phyloP scores from a whole-genome alignment of 2,797 vertebrate species.

The Melanotaenia trifasciata region DNA sequence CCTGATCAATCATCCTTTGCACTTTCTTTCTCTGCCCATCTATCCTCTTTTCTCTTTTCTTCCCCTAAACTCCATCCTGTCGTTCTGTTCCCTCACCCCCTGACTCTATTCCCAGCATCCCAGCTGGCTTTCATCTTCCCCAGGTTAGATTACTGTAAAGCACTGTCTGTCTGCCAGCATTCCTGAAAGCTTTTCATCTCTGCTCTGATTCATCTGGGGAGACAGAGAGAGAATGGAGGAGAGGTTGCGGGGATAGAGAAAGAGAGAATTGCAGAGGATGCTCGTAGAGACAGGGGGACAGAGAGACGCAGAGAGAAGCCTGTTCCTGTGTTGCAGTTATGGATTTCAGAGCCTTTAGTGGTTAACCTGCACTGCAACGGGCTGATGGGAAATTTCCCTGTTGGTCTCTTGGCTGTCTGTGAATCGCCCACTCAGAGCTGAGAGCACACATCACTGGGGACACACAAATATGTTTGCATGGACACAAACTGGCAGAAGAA shows the following conservation, averaged over 20 bases:
- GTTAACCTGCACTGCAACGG: conserved; percentile 73
- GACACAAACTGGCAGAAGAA: conserved; percentile 17
- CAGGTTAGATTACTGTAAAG: conserved; percentile 86
- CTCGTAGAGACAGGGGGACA: conserved; percentile 35
- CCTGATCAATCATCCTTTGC: conserved; percentile 25
- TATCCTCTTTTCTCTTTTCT: conserved; percentile 38
- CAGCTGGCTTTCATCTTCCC: conserved; percentile 81
- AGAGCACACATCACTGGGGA: conserved; percentile 67
- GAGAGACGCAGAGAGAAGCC: conserved; percentile 26
- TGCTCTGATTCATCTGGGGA: conserved; percentile 76
- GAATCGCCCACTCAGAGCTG: conserved; percentile 72
- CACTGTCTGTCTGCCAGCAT: conserved; percentile 81
- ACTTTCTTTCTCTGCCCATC: conserved; percentile 29
- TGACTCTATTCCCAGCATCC: conserved; percentile 70
- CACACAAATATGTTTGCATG: conserved; percentile 26
- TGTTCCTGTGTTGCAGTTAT: conserved; percentile 46
- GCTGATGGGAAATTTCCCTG: conserved; percentile 77
- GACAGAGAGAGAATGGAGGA: conserved; percentile 52
- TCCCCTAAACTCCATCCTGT: conserved; percentile 56
- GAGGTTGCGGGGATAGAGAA: conserved; percentile 34
- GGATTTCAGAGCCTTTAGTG: conserved; percentile 74
- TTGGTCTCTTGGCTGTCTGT: conserved; percentile 70
- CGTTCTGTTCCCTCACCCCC: conserved; percentile 55
- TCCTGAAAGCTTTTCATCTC: conserved; percentile 85
- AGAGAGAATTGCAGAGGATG: conserved; percentile 47